These are phyloP conservation scores for Tychaedon coryphoeus DNA, from an alignment of 2,113 vertebrate species.

Conservation along the genomic window DNA sequence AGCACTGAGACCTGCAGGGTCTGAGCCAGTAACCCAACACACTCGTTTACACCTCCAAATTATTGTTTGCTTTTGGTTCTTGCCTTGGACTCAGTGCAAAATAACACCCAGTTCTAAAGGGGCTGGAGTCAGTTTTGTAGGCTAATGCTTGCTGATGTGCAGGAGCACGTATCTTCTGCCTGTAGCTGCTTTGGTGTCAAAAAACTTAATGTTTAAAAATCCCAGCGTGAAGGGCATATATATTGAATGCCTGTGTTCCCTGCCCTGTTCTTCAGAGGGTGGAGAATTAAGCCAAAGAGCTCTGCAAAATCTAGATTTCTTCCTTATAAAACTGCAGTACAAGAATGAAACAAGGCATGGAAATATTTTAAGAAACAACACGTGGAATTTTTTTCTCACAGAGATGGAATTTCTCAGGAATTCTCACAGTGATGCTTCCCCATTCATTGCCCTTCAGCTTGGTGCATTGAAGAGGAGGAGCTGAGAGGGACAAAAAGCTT, in stretches of 20 bases:
- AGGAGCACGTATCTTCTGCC: neutral
- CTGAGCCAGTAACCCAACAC: neutral
- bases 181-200: neutral
- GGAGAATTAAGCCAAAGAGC: neutral
- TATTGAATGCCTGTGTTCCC: neutral
- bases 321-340: neutral
- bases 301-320: neutral
- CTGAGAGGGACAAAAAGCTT: slow-evolving; percentile 12
- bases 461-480: neutral
- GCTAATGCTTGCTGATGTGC: neutral
- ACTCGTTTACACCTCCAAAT: neutral
- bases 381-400: neutral
- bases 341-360: neutral
- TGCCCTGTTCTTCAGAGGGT: neutral
- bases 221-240: neutral
- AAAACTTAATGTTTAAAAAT: neutral
- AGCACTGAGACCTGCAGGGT: neutral
- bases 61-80: neutral
- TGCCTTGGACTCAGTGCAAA: neutral
- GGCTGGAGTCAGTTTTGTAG: neutral
- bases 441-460: neutral
- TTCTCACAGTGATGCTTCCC: neutral
- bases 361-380: neutral
- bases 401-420: slow-evolving; percentile 34
- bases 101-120: neutral